Percentiles rank a stretch among this genome's conserved stretches.
These are phyloP conservation scores for Rutilus rutilus DNA, from an alignment of 2,113 vertebrate species.

Conservation along the genomic window DNA sequence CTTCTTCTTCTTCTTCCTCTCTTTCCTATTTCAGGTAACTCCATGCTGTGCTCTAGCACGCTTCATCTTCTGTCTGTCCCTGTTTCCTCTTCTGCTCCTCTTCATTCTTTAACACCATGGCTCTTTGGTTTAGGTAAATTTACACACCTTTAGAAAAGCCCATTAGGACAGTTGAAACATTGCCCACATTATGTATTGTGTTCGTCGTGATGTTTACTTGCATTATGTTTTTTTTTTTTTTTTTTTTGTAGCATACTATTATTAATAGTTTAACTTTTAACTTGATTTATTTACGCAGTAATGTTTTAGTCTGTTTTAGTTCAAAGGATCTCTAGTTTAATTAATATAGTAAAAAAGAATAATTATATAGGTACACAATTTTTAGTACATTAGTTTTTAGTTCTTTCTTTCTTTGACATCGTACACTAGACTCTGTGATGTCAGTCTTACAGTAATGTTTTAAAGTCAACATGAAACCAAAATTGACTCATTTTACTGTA, in stretches of 20 bases:
- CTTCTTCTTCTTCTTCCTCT: constrained; percentile 1
- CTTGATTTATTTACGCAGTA: not conserved
- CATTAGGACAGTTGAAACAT: not conserved
- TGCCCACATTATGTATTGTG: not conserved
- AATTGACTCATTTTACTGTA: not conserved
- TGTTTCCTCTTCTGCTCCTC: constrained; percentile 49
- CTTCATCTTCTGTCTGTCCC: constrained; percentile 50
- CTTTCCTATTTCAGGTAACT: constrained; percentile 43
- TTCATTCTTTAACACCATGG: constrained; percentile 52
- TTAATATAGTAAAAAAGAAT: too few relatives aligned
- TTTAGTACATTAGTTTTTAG: too few relatives aligned
- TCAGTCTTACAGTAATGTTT: not conserved
- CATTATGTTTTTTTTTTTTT: not conserved
- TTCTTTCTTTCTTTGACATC: not conserved
- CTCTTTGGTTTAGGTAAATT: constrained; percentile 48
- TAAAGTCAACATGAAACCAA: constrained; percentile 1
- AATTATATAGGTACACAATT: too few relatives aligned
- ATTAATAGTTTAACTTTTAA: not conserved
- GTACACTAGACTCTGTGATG: not conserved
- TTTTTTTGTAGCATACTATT: not conserved
- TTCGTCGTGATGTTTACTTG: not conserved
- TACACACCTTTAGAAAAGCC: constrained; percentile 2
- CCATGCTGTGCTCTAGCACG: constrained; percentile 48
- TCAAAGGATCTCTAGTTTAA: not conserved
- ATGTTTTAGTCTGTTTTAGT: not conserved